Percentiles rank a stretch among this genome's conserved stretches.
phyloP scores from a whole-genome alignment of 2,113 vertebrate species.

The Percopsis transmontana region DNA sequence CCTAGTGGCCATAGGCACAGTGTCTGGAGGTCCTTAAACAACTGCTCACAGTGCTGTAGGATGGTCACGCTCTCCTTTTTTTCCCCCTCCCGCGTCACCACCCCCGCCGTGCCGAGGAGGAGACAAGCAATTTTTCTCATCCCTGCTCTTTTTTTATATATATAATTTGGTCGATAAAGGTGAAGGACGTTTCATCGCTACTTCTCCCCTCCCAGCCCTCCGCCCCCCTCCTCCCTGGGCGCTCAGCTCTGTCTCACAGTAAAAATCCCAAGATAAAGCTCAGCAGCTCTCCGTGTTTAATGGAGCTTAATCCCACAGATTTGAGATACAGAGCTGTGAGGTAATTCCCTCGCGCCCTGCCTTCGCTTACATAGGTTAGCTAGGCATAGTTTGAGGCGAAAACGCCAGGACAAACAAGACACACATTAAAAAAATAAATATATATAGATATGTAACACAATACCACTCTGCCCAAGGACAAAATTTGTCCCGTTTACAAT shows the following conservation, averaged over 20 bases:
- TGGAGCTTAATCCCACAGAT: conserved; percentile 81
- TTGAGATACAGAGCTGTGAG: conserved; percentile 76
- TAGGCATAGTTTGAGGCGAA: conserved; percentile 24
- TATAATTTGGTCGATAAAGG: conserved; percentile 77
- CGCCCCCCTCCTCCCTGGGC: conserved; percentile 35
- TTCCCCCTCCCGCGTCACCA: conserved; percentile 44
- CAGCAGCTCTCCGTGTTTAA: conserved; percentile 76
- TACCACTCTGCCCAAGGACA: conserved; percentile 35
- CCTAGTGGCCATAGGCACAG: conserved; percentile 21
- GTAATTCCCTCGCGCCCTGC: conserved; percentile 69
- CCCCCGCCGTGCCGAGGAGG: conserved; percentile 45
- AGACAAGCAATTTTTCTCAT: conserved; percentile 67
- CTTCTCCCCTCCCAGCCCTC: conserved; percentile 42
- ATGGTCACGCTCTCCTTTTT: conserved; percentile 38
- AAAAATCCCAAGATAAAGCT: conserved; percentile 78
- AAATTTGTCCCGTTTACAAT: conserved; percentile 3
- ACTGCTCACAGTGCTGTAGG: conserved; percentile 40
- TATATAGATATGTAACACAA: conserved; percentile 20
- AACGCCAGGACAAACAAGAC: conserved; percentile 3
- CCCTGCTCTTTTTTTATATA: conserved; percentile 54
- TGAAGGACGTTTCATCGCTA: conserved; percentile 77
- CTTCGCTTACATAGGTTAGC: conserved; percentile 62
- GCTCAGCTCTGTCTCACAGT: conserved; percentile 69
- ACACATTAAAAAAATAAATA: conserved; percentile 36
- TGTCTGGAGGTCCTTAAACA: conserved; percentile 37